phyloP scores from a whole-genome alignment of 2,888 invertebrate genomes.

The Clostera curtula region DNA sequence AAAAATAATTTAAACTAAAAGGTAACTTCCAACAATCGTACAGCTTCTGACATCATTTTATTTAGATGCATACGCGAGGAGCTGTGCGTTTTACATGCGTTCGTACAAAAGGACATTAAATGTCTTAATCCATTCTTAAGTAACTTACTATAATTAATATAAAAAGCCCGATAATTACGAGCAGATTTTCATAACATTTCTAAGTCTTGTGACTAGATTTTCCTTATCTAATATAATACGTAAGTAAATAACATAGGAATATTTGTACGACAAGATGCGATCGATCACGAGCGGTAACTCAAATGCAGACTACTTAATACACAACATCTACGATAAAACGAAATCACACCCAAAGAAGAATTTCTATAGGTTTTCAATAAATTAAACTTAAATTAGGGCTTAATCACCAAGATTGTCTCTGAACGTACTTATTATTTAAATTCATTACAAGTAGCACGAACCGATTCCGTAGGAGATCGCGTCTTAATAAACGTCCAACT shows the following conservation, averaged over 20 bases:
- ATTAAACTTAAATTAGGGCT: constrained; percentile 59
- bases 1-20: constrained; percentile 65
- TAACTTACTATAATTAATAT: constrained; percentile 53
- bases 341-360: constrained; percentile 64
- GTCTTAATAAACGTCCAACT: constrained; percentile 57
- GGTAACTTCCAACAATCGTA: constrained; percentile 65
- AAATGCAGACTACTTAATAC: constrained; percentile 71
- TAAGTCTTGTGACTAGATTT: constrained; percentile 75
- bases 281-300: constrained; percentile 75
- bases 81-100: too few species aligned
- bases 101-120: constrained; percentile 52
- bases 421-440: constrained; percentile 36
- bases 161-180: constrained; percentile 60
- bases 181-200: constrained; percentile 63
- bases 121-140: constrained; percentile 41
- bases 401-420: constrained; percentile 50
- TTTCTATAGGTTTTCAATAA: constrained; percentile 56
- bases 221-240: constrained; percentile 69
- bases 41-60: constrained; percentile 10
- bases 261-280: constrained; percentile 76
- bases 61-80: too few species aligned
- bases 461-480: constrained; percentile 70
- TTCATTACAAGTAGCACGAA: constrained; percentile 48
- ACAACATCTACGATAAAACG: constrained; percentile 59
- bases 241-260: constrained; percentile 74